A percentile compares a stretch with the other conserved stretches of the same genome.
Conservation (phyloP, 1,140 invertebrate species). For the Metaphire vulgaris region DNA sequence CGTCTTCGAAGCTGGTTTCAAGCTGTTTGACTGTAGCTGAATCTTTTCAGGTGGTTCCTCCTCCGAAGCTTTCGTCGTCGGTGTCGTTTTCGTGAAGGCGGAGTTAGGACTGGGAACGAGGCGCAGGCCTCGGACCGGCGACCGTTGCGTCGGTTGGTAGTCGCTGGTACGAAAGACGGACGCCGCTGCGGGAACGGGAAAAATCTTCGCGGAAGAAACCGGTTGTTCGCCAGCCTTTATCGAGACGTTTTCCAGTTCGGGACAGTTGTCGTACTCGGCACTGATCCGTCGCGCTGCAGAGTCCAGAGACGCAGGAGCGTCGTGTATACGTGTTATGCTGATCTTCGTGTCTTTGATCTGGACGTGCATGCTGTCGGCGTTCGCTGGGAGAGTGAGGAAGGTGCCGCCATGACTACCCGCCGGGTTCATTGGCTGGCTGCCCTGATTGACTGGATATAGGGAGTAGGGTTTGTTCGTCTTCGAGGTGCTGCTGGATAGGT, state of each 20-base stretch:
- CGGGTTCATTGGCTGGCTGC: too few relatives aligned
- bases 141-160: neutral
- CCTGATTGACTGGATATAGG: too few relatives aligned
- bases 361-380: neutral
- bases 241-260: neutral
- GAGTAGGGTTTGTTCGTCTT: too few relatives aligned
- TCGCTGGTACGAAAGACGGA: neutral
- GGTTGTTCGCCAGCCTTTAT: too few relatives aligned
- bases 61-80: neutral
- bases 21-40: neutral
- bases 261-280: neutral
- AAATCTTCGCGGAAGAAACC: neutral
- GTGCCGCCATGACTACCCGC: too few relatives aligned
- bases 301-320: neutral
- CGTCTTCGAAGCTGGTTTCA: too few relatives aligned
- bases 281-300: neutral
- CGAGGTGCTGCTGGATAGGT: too few relatives aligned
- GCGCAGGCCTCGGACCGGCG: neutral
- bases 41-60: neutral
- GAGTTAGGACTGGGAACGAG: neutral
- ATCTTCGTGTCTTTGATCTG: constrained; percentile 2
- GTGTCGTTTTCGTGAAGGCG: neutral
- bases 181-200: neutral
- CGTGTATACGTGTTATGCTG: neutral
- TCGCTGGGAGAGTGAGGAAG: neutral